Evolutionary conservation across 1,140 invertebrate genomes (phyloP), one percentile per base, ranked within the genome.

Genomic region (Cydia fagiglandana): DNA sequence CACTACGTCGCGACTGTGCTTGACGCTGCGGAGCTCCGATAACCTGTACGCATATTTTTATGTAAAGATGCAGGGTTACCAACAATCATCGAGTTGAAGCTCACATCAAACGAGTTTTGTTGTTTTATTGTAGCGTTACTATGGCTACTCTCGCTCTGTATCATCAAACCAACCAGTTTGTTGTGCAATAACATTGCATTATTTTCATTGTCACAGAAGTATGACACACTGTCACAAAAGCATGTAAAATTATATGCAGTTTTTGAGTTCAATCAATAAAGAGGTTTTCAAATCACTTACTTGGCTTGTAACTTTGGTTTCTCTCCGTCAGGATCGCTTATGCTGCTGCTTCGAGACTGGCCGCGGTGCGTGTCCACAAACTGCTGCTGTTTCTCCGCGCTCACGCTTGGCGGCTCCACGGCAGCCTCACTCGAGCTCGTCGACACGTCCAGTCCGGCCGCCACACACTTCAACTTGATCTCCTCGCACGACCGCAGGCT

Each of bases 401-500:
- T 86, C 20, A 86, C 83, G 17, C 75, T 87, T 2, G 88, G 85
- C 47, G 88, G 75, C 50, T 88, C 86, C 20, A 85, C 76, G n/a
- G 82, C 84, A 64, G 88, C 88, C 47, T 85, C 83, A 76, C 78
- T 86, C 13, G 77, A 79, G 38, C 74, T 79, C 30, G 79, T 70
- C 1, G 84, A 83, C 7, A 82, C 70, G 56, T 91, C 85, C 20
- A 86, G 66, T 15, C 80, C 83, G 10, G 81, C 74, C 6, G 84
- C 64, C 74, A 83, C 84, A 74, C 81, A 86, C 78, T 88, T 93
- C 9, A 79, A 83, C 73, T 92, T 93, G 45, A 94, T 87, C 13
- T 95, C 94, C 81, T 97, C 96, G 83, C 96, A 95, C 38, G 96
- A 94, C 53, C 96, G 93, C 38, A 97, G 93, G 1, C 96, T 95